phyloP scores from a whole-genome alignment of 2,113 vertebrate genomes.

The Atlantisia rogersi region DNA sequence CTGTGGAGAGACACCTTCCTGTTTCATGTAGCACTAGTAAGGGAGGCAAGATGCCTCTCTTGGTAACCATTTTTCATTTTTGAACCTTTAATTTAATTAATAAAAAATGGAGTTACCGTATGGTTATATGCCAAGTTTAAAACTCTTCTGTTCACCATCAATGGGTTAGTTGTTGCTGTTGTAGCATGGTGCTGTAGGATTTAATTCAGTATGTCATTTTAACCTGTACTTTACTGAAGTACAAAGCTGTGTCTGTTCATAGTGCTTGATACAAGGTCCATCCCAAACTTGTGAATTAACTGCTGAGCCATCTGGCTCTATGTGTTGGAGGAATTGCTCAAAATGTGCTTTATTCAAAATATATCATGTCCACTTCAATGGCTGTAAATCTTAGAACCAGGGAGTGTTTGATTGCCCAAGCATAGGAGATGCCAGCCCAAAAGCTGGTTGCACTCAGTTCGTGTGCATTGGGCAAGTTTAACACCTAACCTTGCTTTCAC shows the following conservation, averaged over 20 bases:
- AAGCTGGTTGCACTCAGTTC: background rate
- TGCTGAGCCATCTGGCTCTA: background rate
- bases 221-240: accelerated
- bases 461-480: accelerated
- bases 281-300: background rate
- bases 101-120: background rate
- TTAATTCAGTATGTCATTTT: background rate
- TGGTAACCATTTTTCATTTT: background rate
- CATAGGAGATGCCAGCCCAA: background rate
- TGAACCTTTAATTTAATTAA: background rate
- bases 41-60: background rate
- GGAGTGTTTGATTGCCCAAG: too few species aligned
- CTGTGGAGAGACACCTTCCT: background rate
- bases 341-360: background rate
- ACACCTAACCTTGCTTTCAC: background rate
- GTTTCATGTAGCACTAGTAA: background rate
- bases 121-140: background rate
- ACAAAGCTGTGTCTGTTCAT: accelerated
- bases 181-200: background rate
- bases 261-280: background rate
- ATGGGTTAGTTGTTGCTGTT: background rate
- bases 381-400: too few species aligned
- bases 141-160: background rate
- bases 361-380: accelerated
- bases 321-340: accelerated